Conservation (phyloP, 2,797 vertebrate genomes). For the Phoeniculus purpureus region DNA sequence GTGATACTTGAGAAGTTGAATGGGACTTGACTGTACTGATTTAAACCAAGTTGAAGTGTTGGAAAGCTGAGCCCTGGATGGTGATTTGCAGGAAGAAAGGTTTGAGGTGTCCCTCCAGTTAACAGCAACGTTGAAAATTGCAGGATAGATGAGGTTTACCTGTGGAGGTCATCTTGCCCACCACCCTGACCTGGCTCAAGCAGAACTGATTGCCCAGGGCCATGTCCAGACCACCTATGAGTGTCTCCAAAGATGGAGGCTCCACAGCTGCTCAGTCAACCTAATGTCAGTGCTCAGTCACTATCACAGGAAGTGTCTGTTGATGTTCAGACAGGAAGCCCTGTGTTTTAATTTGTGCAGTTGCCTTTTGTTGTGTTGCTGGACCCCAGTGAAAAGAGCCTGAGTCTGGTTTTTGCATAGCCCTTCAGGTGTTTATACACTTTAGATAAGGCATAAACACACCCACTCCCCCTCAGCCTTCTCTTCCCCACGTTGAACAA, state of each 20-base stretch:
- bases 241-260: neutral
- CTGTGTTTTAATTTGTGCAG: neutral
- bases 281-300: neutral
- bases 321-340: neutral
- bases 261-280: neutral
- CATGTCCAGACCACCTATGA: neutral
- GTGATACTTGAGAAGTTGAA: neutral
- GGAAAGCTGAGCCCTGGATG: neutral
- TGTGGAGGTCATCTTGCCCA: neutral
- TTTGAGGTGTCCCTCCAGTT: neutral
- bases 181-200: neutral
- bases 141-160: neutral
- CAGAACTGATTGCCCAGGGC: neutral
- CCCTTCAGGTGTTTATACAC: neutral
- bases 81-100: neutral
- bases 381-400: neutral
- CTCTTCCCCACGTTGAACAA: neutral
- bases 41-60: fast-evolving
- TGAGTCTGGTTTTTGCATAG: neutral
- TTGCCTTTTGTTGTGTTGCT: neutral
- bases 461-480: neutral
- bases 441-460: neutral
- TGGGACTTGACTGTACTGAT: neutral
- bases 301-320: neutral
- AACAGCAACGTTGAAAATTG: neutral